Evolutionary conservation across 2,888 invertebrate species (phyloP), one percentile per base, ranked within the genome.

Genomic region (Lasius platythorax): DNA sequence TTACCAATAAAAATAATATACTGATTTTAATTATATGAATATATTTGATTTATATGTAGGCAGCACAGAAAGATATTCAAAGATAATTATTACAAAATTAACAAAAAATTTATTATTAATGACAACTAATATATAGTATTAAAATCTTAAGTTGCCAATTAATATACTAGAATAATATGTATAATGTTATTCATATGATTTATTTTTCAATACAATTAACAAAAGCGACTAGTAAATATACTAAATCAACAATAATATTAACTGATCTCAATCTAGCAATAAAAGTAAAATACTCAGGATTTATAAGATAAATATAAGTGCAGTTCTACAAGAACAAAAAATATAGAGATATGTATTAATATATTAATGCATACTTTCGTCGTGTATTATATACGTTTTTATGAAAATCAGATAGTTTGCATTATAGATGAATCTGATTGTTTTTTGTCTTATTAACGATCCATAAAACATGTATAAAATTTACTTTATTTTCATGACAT

Each of bases 391-490:
- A 73, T n/a, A 66, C 1, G 18, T 88, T 76, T 74, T 68, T 50
- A 81, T 64, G 64, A 79, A 78, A 86, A 83, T 33, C 75, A 72
- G 75, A 76, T 82, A 64, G 53, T 83, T 85, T 30, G 33, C 68
- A 85, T 30, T 40, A 43, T 84, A 70, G 87, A 87, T 86, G 85
- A 86, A 87, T 79, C 66, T 81, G 73, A 83, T 46, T 61, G 73
- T 79, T 76, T 63, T 75, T 53, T 50, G 11, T 78, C 87, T 90
- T 87, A 90, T 87, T 92, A 92, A 89, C 87, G 88, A 88, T 87
- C 61, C 87, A 87, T 90, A 89, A 91, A 92, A 90, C 84, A 87
- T 91, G 90, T 91, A 92, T 89, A 92, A 92, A 92, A 92, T 91
- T 90, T 91, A 87, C 86, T 89, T 91, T 73, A 84, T 88, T 83